Evolutionary conservation across 2,888 invertebrate genomes (phyloP), one percentile per base, ranked within the genome.

Genomic region (Sipha maydis): DNA sequence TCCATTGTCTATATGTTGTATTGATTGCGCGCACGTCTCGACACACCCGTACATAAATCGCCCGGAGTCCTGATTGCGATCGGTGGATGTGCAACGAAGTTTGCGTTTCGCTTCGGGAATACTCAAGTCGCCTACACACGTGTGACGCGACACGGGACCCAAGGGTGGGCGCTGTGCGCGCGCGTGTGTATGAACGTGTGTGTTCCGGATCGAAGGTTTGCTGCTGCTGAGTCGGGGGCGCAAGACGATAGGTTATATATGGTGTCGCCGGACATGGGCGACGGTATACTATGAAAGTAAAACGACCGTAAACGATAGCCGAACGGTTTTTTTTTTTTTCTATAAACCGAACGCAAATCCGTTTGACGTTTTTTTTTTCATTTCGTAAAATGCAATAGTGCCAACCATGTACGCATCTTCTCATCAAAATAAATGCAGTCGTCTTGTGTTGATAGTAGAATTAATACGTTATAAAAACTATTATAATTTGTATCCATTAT

Each of bases 61-160:
- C 77, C 75, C 48, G 71, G 31, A 79, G 77, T 31, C n/a, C 61
- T 88, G 86, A 88, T 88, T 88, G 86, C 79, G 54, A 79, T 73
- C 86, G 73, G 56, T 56, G 34, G 56, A 41, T 79, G 86, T 38
- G 86, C 85, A 85, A 31, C 73, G 34, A 28, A 79, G 80, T 88
- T 80, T 61, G 80, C 38, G 71, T 73, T 75, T 80, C 86, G 61
- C 38, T 67, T 1, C 75, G 41, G 80, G 86, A 88, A 88, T 80
- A 88, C 86, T 80, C 80, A 80, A 80, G 80, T 88, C 79, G 71
- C 3, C 17, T 48, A 3, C 28, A 7, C 19, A n/a, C 19, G 48
- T 2, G 31, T 2, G 56, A 7, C 31, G n/a, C n/a, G 34, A n/a
- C 21, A 17, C n/a, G 41, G 19, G 41, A 38, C 7, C 21, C 25